Evolutionary conservation across 2,888 invertebrate species (phyloP).

Genomic region (Drepanosiphum platanoidis): DNA sequence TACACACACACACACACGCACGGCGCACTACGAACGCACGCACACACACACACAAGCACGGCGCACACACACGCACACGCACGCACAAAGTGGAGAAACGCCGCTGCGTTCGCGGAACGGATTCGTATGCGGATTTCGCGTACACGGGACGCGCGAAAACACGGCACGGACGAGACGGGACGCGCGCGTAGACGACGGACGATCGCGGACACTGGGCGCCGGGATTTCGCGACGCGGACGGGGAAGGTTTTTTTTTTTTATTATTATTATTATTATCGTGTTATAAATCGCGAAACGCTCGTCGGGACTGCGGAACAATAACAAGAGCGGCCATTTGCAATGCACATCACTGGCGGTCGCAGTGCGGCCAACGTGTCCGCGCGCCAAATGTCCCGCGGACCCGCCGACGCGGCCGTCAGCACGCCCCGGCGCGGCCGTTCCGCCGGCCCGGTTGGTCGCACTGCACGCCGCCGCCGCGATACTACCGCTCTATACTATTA

Average conservation of each 20-base stretch:
- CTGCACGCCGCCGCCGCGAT: background rate
- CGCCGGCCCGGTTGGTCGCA: slow-evolving; percentile 10
- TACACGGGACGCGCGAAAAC: background rate
- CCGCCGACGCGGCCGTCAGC: background rate
- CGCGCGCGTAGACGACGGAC: background rate
- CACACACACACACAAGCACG: background rate
- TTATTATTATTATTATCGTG: slow-evolving; percentile 62
- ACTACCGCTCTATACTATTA: background rate
- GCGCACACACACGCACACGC: background rate
- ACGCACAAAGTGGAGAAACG: slow-evolving; percentile 20
- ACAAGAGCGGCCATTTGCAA: slow-evolving; percentile 99
- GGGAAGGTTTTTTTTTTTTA: no score
- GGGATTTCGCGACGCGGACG: slow-evolving; percentile 11
- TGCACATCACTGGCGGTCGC: slow-evolving; percentile 83
- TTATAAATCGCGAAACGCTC: slow-evolving; percentile 68
- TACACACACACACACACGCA: slow-evolving; percentile 17
- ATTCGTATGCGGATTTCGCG: background rate
- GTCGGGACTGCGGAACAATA: slow-evolving; percentile 89
- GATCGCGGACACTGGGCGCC: slow-evolving; percentile 23
- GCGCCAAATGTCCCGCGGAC: slow-evolving; percentile 38
- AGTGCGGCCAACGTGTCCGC: slow-evolving; percentile 64
- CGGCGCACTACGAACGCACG: slow-evolving; percentile 19
- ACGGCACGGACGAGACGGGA: slow-evolving; percentile 20
- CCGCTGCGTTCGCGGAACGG: slow-evolving; percentile 38
- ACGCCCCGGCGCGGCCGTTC: background rate